These are phyloP conservation scores for Astropecten irregularis DNA, from an alignment of 53 echinoderm and acorn worm species.

Conservation along the genomic window DNA sequence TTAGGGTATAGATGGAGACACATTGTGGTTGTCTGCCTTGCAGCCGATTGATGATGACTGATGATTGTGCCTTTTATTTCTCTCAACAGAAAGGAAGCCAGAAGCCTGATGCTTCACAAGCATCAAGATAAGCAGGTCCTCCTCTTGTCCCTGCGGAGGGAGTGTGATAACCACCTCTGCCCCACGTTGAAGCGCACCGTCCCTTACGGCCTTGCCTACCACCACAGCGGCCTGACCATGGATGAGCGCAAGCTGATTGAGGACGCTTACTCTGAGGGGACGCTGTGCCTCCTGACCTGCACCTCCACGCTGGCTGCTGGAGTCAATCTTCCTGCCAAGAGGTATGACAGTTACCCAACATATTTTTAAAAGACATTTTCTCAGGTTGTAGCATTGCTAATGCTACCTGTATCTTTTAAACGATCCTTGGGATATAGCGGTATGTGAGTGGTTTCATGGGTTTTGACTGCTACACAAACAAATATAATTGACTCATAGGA, in stretches of 20 bases:
- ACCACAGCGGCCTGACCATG: slow-evolving; percentile 93
- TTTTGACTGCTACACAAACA: too few relatives aligned
- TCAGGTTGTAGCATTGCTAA: too few relatives aligned
- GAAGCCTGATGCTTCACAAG: slow-evolving; percentile 76
- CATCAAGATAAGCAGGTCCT: slow-evolving; percentile 75
- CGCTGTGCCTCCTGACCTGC: slow-evolving; percentile 82
- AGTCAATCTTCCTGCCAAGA: slow-evolving; percentile 91
- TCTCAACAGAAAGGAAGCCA: slow-evolving; percentile 66
- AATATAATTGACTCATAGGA: too few relatives aligned
- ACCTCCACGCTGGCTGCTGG: slow-evolving; percentile 95
- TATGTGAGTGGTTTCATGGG: too few relatives aligned
- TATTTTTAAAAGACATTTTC: too few relatives aligned
- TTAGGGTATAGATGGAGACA: too few relatives aligned
- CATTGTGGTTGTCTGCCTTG: too few relatives aligned
- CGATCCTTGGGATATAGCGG: too few relatives aligned
- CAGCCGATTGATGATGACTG: too few relatives aligned
- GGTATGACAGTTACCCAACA: too few relatives aligned
- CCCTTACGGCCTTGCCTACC: slow-evolving; percentile 87
- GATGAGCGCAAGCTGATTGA: slow-evolving; percentile 96
- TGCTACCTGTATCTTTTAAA: too few relatives aligned
- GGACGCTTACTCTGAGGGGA: slow-evolving; percentile 88
- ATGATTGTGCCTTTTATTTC: too few relatives aligned
- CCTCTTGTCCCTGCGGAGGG: slow-evolving; percentile 67
- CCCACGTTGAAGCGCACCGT: slow-evolving; percentile 80
- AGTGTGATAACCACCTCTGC: slow-evolving; percentile 86